Percentiles rank a stretch among this genome's conserved stretches.
phyloP scores from a whole-genome alignment of 2,888 invertebrate species.

The Hypercompe scribonia region DNA sequence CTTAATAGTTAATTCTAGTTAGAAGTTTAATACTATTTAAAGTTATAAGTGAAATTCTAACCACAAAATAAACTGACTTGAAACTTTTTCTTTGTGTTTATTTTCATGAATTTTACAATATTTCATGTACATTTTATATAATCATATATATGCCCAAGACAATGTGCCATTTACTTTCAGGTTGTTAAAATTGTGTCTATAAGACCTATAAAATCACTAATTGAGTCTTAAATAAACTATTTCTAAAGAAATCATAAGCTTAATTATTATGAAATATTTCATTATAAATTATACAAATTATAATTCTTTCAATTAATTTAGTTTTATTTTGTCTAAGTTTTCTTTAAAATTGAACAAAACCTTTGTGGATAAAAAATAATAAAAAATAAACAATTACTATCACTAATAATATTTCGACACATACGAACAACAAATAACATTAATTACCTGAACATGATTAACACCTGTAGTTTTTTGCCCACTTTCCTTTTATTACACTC shows the following conservation, averaged over 20 bases:
- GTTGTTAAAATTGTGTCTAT: too few species aligned
- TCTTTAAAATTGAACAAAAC: neutral
- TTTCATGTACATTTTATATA: too few species aligned
- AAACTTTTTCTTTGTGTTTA: too few species aligned
- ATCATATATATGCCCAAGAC: too few species aligned
- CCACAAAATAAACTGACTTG: too few species aligned
- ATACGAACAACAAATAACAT: neutral
- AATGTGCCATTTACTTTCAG: too few species aligned
- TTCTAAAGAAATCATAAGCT: neutral
- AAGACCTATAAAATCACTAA: neutral
- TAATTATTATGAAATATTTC: neutral
- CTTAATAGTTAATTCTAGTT: neutral
- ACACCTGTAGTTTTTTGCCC: constrained; percentile 19
- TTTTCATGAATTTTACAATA: too few species aligned
- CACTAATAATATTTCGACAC: constrained; percentile 1
- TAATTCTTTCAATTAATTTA: neutral
- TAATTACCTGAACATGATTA: constrained; percentile 1
- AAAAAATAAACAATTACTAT: neutral
- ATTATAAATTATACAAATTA: neutral
- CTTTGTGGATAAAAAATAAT: neutral
- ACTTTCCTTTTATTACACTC: constrained; percentile 16
- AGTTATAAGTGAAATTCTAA: neutral
- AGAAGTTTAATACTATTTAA: neutral
- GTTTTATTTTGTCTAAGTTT: too few species aligned
- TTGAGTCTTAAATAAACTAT: neutral